Evolutionary conservation across 2,113 vertebrate genomes (phyloP).

Genomic region (Willisornis vidua): DNA sequence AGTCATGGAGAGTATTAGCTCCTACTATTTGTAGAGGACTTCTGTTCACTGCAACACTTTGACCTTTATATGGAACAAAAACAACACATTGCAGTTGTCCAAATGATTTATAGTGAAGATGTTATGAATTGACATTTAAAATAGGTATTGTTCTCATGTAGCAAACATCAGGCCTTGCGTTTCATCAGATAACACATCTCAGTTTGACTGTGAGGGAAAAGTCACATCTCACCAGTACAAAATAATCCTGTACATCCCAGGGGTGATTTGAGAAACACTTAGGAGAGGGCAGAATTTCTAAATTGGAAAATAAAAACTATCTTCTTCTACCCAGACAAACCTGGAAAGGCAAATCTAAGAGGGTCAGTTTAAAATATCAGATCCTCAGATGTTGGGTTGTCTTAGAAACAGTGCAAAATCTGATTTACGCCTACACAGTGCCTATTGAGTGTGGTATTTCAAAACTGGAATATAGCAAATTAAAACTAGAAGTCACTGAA

Average conservation of each 20-base stretch:
- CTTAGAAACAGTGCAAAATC: neutral
- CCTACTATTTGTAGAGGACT: neutral
- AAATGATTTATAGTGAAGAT: neutral
- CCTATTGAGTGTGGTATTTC: neutral
- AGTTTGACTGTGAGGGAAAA: neutral
- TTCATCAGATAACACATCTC: neutral
- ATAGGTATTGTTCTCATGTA: neutral
- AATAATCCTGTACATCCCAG: neutral
- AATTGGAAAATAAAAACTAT: neutral
- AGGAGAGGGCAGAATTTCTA: neutral
- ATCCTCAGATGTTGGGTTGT: neutral
- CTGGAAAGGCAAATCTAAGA: neutral
- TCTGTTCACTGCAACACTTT: neutral
- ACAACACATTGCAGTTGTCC: neutral
- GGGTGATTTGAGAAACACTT: neutral
- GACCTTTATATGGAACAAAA: conserved; percentile 25
- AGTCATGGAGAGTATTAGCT: neutral
- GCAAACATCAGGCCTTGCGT: neutral
- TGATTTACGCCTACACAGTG: neutral
- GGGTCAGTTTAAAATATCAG: neutral
- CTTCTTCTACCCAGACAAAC: neutral
- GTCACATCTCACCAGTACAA: neutral
- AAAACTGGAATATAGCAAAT: neutral
- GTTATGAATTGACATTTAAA: conserved; percentile 9
- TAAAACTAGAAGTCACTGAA: neutral